These are phyloP conservation scores for Hypsopygia costalis DNA, from an alignment of 2,888 invertebrate genomes.

Conservation along the genomic window DNA sequence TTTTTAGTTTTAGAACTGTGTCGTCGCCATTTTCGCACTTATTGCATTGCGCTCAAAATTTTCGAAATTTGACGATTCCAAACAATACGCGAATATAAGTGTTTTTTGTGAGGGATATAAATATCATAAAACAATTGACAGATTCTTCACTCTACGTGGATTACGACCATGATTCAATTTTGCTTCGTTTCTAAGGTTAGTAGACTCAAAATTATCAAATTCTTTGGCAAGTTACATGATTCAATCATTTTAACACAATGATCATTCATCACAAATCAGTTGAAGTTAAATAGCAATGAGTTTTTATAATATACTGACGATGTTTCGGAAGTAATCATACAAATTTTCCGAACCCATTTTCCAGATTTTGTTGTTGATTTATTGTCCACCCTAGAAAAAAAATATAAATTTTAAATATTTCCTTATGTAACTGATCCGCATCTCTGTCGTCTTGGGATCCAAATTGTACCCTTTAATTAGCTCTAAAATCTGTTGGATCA, in stretches of 20 bases:
- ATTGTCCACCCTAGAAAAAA: no score
- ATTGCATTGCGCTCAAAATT: conserved; percentile 22
- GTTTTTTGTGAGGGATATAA: conserved; percentile 13
- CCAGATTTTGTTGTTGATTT: no score
- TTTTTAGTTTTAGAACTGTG: background rate
- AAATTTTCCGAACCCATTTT: no score
- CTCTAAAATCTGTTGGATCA: no score
- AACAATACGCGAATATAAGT: conserved; percentile 3
- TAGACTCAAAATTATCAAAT: conserved; percentile 2
- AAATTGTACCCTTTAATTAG: no score
- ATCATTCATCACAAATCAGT: background rate
- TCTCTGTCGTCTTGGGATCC: no score
- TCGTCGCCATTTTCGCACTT: conserved; percentile 47
- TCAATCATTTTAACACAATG: background rate
- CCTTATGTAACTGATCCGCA: no score
- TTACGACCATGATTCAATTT: conserved; percentile 38
- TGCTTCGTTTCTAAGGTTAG: conserved; percentile 37
- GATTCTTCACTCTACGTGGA: conserved; percentile 10
- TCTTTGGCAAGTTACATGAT: background rate
- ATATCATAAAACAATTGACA: conserved; percentile 15
- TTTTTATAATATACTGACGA: no score
- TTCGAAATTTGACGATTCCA: conserved; percentile 9
- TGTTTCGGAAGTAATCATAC: no score
- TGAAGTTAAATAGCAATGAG: no score
- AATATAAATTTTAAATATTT: no score